phyloP scores from a whole-genome alignment of 1,140 invertebrate species.

The Bombus sylvicola region DNA sequence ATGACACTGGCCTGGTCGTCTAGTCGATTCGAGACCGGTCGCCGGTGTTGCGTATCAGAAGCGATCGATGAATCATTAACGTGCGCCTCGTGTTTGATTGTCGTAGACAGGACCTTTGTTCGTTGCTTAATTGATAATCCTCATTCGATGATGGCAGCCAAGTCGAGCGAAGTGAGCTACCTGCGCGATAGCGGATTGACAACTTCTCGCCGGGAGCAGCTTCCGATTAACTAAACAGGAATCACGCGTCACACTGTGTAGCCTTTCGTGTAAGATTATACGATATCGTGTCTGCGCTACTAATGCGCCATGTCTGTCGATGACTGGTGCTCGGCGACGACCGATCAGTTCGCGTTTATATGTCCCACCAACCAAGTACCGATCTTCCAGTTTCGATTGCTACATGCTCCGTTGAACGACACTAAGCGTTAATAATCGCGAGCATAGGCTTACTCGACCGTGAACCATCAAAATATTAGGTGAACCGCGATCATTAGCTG shows the following conservation, averaged over 20 bases:
- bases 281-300: slow-evolving; percentile 25
- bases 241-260: slow-evolving; percentile 41
- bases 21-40: slow-evolving; percentile 14
- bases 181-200: slow-evolving; percentile 32
- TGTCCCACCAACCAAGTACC: background rate
- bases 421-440: background rate
- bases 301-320: slow-evolving; percentile 5
- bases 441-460: background rate
- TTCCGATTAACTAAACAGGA: slow-evolving; percentile 46
- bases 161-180: slow-evolving; percentile 37
- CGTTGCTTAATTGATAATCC: slow-evolving; percentile 66
- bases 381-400: slow-evolving; percentile 1
- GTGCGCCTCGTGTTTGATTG: slow-evolving; percentile 45
- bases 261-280: slow-evolving; percentile 43
- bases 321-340: slow-evolving; percentile 1
- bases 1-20: background rate
- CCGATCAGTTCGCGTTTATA: slow-evolving; percentile 4
- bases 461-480: background rate
- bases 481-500: too few species aligned
- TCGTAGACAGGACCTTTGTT: slow-evolving; percentile 63
- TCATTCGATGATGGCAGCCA: slow-evolving; percentile 50
- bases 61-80: slow-evolving; percentile 69
- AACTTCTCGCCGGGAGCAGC: slow-evolving; percentile 5
- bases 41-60: slow-evolving; percentile 22
- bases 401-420: background rate